A percentile compares a stretch with the other conserved stretches of the same genome.
Evolutionary conservation across 2,888 invertebrate genomes (phyloP).

Genomic region (Alitta virens): DNA sequence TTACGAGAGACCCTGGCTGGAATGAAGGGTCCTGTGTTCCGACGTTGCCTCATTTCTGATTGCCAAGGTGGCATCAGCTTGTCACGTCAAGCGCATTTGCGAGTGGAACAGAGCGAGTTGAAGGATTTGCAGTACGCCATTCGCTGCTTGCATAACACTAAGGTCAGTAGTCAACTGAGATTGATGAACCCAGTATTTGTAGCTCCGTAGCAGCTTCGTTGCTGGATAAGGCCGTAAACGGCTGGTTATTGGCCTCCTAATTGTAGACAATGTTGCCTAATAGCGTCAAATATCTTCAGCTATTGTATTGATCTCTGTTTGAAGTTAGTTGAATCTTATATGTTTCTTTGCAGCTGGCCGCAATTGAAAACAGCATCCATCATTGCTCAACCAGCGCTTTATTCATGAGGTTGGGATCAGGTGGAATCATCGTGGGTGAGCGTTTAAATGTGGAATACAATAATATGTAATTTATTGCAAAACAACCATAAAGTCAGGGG

Average conservation of each 20-base stretch:
- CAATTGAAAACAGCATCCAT: constrained; percentile 44
- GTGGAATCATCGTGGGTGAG: constrained; percentile 44
- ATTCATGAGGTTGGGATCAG: constrained; percentile 46
- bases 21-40: constrained; percentile 36
- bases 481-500: too few relatives aligned
- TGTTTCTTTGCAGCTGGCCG: constrained; percentile 32
- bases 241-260: too few relatives aligned
- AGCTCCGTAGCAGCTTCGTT: too few relatives aligned
- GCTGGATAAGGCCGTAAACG: too few relatives aligned
- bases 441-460: background rate
- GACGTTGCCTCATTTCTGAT: constrained; percentile 42
- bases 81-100: constrained; percentile 41
- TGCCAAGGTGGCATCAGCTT: constrained; percentile 45
- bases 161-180: constrained; percentile 30
- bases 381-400: constrained; percentile 47
- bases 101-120: constrained; percentile 42
- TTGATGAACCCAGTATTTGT: background rate
- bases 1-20: background rate
- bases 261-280: too few relatives aligned
- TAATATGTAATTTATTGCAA: too few relatives aligned
- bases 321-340: too few relatives aligned
- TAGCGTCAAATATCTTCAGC: too few relatives aligned
- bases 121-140: constrained; percentile 48
- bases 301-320: too few relatives aligned
- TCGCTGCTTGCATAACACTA: constrained; percentile 47